phyloP scores from a whole-genome alignment of 92 coral and sea anemone species.

The Phenganax subtilis region DNA sequence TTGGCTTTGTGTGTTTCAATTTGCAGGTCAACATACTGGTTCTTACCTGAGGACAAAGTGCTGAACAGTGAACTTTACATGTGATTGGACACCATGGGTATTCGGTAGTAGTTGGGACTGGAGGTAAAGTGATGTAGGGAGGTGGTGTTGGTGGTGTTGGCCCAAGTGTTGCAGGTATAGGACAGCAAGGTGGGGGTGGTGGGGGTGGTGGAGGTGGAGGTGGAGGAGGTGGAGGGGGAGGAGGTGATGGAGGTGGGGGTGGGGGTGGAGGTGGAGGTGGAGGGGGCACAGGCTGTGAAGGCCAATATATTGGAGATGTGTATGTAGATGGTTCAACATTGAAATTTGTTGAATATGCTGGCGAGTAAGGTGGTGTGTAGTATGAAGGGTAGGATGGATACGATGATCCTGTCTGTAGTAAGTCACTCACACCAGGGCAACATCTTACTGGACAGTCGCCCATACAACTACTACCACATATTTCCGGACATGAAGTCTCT shows the following conservation, averaged over 20 bases:
- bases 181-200: conserved; percentile 2
- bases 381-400: neutral
- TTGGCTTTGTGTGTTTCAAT: too few relatives aligned
- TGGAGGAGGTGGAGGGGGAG: too few relatives aligned
- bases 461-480: conserved; percentile 55
- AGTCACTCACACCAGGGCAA: conserved; percentile 41
- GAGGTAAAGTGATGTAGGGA: neutral
- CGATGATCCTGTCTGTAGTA: conserved; percentile 1
- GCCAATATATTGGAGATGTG: neutral
- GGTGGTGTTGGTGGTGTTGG: neutral
- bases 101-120: neutral
- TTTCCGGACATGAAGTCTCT: conserved; percentile 45
- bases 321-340: neutral
- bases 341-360: neutral
- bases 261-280: conserved; percentile 15
- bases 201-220: conserved; percentile 28
- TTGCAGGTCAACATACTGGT: too few relatives aligned
- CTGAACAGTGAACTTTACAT: conserved; percentile 33
- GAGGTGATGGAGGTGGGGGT: too few relatives aligned
- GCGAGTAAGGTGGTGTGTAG: neutral
- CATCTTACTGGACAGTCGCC: conserved; percentile 75
- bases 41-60: conserved; percentile 24
- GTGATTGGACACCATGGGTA: conserved; percentile 30
- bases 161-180: conserved; percentile 9
- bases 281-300: neutral